phyloP scores from a whole-genome alignment of 2,888 invertebrate species.

The Crepidodera aurea region DNA sequence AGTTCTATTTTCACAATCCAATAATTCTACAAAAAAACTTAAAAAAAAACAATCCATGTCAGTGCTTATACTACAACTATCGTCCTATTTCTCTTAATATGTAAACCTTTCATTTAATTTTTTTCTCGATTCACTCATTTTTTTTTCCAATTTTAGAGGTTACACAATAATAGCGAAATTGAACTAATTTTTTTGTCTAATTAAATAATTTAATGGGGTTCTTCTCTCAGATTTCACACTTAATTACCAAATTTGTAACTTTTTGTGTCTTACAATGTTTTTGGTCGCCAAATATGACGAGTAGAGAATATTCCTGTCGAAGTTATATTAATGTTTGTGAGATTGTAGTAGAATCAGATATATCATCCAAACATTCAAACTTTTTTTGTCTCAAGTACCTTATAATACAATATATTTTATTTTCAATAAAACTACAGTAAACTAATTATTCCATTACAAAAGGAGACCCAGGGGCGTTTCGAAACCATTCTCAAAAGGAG shows the following conservation, averaged over 20 bases:
- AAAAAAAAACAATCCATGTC: slow-evolving; percentile 50
- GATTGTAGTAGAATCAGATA: too few relatives aligned
- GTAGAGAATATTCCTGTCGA: too few relatives aligned
- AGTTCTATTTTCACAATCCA: slow-evolving; percentile 20
- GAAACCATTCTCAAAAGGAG: too few relatives aligned
- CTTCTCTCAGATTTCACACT: neutral
- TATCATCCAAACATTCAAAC: too few relatives aligned
- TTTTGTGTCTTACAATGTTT: too few relatives aligned
- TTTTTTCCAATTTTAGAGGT: neutral
- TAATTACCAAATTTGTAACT: neutral
- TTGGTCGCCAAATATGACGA: too few relatives aligned
- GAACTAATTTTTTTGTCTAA: slow-evolving; percentile 1
- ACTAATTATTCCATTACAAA: too few relatives aligned
- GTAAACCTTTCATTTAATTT: neutral
- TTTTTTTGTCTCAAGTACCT: too few relatives aligned
- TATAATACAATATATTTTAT: too few relatives aligned
- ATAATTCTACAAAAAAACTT: slow-evolving; percentile 14
- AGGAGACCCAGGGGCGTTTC: too few relatives aligned
- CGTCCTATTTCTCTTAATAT: slow-evolving; percentile 10
- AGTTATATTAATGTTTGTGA: too few relatives aligned
- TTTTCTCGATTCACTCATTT: neutral
- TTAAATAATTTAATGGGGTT: neutral
- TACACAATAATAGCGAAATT: slow-evolving; percentile 4
- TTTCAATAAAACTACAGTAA: too few relatives aligned
- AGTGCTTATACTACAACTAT: slow-evolving; percentile 44